Percentiles rank a stretch among this genome's conserved stretches.
These are phyloP conservation scores for Dynastes hyllus DNA, from an alignment of 2,888 invertebrate species.

Conservation along the genomic window DNA sequence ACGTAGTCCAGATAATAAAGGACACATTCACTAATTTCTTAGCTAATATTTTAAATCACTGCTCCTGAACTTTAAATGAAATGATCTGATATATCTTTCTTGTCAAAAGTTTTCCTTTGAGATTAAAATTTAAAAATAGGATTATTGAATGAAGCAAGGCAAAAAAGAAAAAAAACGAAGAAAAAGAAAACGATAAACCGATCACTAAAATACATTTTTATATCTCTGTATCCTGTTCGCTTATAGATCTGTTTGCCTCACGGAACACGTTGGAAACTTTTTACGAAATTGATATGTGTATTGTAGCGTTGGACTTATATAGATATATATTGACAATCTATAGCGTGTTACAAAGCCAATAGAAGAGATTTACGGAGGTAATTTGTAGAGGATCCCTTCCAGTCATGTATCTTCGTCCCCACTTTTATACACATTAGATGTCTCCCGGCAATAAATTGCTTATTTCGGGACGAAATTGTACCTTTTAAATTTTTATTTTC, in stretches of 20 bases:
- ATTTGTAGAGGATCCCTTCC: constrained; percentile 46
- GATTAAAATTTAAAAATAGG: too few species aligned
- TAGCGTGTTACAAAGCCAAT: constrained; percentile 47
- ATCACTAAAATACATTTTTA: not conserved
- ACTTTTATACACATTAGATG: constrained; percentile 44
- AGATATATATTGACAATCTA: constrained; percentile 48
- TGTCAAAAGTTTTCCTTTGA: too few species aligned
- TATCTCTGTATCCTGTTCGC: not conserved
- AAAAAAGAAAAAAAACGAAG: not conserved
- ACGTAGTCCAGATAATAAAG: too few species aligned
- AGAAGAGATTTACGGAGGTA: constrained; percentile 49
- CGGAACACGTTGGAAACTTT: constrained; percentile 35
- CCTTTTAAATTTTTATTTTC: constrained; percentile 44
- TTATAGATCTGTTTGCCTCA: not conserved
- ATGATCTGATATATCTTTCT: too few species aligned
- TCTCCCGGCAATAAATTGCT: constrained; percentile 46
- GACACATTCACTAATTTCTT: too few species aligned
- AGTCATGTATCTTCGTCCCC: constrained; percentile 44
- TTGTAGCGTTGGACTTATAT: constrained; percentile 44
- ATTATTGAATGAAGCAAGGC: too few species aligned
- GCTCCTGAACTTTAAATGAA: too few species aligned
- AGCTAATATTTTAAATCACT: too few species aligned
- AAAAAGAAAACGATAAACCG: not conserved
- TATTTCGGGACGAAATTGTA: constrained; percentile 46
- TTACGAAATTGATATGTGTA: constrained; percentile 46